Conservation (phyloP, 2,888 invertebrate species). For the Erannis defoliaria region DNA sequence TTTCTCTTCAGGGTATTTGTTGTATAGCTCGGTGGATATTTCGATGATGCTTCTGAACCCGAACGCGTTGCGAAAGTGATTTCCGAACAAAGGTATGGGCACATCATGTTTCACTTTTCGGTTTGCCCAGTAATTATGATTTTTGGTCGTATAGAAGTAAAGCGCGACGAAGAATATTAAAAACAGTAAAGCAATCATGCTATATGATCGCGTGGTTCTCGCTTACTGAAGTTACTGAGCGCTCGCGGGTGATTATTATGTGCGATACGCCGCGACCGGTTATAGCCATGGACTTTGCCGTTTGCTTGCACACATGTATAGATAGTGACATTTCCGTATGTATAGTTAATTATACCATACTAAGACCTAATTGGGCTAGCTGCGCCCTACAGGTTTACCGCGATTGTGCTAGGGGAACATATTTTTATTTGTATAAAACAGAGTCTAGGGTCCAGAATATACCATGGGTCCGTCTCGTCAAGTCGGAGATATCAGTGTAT, state of each 20-base stretch:
- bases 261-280: not conserved
- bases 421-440: too few relatives aligned
- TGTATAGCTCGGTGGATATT: constrained; percentile 59
- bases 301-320: not conserved
- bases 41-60: constrained; percentile 57
- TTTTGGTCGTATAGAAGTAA: constrained; percentile 62
- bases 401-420: too few relatives aligned
- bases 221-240: constrained; percentile 7
- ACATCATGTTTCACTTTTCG: constrained; percentile 64
- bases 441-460: too few relatives aligned
- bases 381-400: too few relatives aligned
- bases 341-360: too few relatives aligned
- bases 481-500: too few relatives aligned
- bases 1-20: constrained; percentile 67
- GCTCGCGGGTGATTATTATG: not conserved
- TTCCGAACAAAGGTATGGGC: constrained; percentile 67
- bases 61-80: constrained; percentile 56
- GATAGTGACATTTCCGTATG: not conserved
- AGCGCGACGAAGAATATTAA: constrained; percentile 45
- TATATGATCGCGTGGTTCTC: constrained; percentile 15
- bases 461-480: too few relatives aligned
- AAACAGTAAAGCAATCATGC: constrained; percentile 48
- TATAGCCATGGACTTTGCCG: not conserved
- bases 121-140: constrained; percentile 65
- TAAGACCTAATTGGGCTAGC: too few relatives aligned